These are phyloP conservation scores for Palythoa heliodiscus DNA, from an alignment of 92 coral and sea anemone species.

Conservation along the genomic window DNA sequence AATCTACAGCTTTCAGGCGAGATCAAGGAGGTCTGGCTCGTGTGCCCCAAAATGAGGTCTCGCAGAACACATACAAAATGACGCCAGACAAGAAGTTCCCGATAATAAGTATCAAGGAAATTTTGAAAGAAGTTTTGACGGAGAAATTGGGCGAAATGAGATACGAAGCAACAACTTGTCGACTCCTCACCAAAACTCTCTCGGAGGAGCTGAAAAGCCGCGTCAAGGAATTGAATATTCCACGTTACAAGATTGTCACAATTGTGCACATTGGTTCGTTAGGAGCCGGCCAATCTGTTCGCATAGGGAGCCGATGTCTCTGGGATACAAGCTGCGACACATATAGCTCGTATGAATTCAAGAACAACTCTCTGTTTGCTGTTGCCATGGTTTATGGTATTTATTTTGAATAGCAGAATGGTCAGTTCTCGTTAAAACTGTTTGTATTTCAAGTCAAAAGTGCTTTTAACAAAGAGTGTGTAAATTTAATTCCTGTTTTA, in stretches of 20 bases:
- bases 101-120: conserved; percentile 60
- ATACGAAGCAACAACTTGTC: conserved; percentile 86
- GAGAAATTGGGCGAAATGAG: conserved; percentile 73
- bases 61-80: conserved; percentile 86
- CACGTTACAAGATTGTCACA: conserved; percentile 85
- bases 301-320: conserved; percentile 93
- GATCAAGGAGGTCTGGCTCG: conserved; percentile 51
- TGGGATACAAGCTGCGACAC: conserved; percentile 90
- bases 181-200: conserved; percentile 83
- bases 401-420: conserved; percentile 79
- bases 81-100: conserved; percentile 83
- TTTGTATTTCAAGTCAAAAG: background rate
- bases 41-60: conserved; percentile 46
- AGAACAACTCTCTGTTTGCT: conserved; percentile 87
- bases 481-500: too few relatives aligned
- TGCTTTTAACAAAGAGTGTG: background rate
- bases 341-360: conserved; percentile 76
- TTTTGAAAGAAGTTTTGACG: conserved; percentile 75
- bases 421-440: background rate
- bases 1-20: conserved; percentile 61
- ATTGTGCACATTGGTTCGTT: conserved; percentile 94
- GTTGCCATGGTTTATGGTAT: conserved; percentile 89
- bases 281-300: conserved; percentile 72
- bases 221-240: conserved; percentile 81
- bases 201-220: conserved; percentile 80